Base-by-base conservation (phyloP, 1,140 invertebrate species). In the Cecropterus lyciades region DNA sequence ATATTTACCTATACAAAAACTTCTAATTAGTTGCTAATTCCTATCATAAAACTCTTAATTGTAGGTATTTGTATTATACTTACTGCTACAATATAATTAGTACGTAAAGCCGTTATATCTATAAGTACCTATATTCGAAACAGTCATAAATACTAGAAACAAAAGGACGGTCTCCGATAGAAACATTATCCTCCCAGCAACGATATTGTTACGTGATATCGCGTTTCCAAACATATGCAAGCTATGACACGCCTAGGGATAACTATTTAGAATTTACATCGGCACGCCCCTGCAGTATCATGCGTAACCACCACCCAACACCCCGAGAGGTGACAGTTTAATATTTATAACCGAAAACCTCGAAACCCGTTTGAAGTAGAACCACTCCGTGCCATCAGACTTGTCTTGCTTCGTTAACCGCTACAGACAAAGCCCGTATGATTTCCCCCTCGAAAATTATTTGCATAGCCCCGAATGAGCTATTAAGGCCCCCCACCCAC, bases 381-480 rank as follows among this genome's bases (percentile, higher is more conserved):
- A 62, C 68, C 86, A 84, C 82, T 69, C 37, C 30, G 46, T 71
- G 52, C 59, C 77, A 71, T 71, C 68, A 75, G 57, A 72, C 67
- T 62, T 69, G 85, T 81, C 64, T 63, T 77, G 85, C 70, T 88
- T 90, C 85, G 87, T 90, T 90, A 90, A 73, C 63, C 76, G 66
- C 68, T 68, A 59, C 83, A 90, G 87, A 90, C 87, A 90, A 90
- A 90, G 85, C 83, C 82, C 84, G 80, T 89, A 89, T 87, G 85
- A 87, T 83, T 73, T 76, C 60, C 77, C 71, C 80, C 83, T 77
- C 77, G 81, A 82, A 87, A 90, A 88, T 88, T 88, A 90, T 90
- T 90, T 90, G 87, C 87, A 90, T 90, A 88, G 71, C 83, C 84
- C 82, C 87, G 85, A 87, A 90, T 85, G 87, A 90, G 84, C 87